These are phyloP conservation scores for Scalopus aquaticus DNA, from an alignment of 2,113 vertebrate species.

Conservation along the genomic window DNA sequence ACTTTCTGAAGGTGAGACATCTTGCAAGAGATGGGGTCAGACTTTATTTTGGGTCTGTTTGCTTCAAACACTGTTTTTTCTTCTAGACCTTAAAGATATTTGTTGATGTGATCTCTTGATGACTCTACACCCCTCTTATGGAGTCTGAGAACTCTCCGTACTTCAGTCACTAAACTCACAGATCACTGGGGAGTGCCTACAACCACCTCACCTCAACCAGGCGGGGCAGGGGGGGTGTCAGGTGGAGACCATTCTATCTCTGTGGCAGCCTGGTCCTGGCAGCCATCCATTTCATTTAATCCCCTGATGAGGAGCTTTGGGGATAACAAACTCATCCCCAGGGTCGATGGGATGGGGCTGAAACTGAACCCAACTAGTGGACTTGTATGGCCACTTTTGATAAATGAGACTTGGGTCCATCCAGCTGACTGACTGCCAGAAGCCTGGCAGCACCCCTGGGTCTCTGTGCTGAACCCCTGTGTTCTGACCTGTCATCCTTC, in stretches of 20 bases:
- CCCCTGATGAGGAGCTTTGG: conserved; percentile 34
- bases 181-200: neutral
- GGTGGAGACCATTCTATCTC: neutral
- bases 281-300: conserved; percentile 73
- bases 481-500: conserved; percentile 53
- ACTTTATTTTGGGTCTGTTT: neutral
- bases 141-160: neutral
- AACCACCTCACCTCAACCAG: too few species aligned
- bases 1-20: neutral
- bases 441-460: conserved; percentile 60
- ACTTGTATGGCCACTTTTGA: conserved; percentile 65
- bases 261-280: neutral
- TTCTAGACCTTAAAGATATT: neutral
- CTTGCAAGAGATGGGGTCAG: neutral
- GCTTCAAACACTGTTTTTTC: neutral
- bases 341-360: neutral
- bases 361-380: conserved; percentile 68
- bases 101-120: neutral
- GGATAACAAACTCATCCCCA: conserved; percentile 72
- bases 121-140: neutral
- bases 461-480: conserved; percentile 46
- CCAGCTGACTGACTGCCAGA: conserved; percentile 51
- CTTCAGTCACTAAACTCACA: neutral
- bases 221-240: too few species aligned
- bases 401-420: conserved; percentile 66